phyloP scores from a whole-genome alignment of 2,888 invertebrate species.

The Axea sp. region DNA sequence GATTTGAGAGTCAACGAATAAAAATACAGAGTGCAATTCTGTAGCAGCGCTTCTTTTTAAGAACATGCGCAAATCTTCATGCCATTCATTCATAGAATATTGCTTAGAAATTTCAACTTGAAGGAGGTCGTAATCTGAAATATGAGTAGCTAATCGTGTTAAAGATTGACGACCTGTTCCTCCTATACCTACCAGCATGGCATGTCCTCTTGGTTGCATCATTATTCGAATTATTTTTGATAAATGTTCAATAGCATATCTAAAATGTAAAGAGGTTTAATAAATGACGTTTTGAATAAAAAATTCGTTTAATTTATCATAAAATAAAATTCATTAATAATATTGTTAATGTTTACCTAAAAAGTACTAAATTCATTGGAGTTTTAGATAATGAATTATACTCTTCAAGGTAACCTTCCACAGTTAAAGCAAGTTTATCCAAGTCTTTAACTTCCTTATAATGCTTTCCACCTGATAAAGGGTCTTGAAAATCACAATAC shows the following conservation, averaged over 20 bases:
- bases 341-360: no score
- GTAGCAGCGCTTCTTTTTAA: conserved; percentile 89
- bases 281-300: no score
- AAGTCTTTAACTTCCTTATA: conserved; percentile 88
- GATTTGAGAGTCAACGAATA: conserved; percentile 95
- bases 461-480: conserved; percentile 83
- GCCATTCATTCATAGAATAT: conserved; percentile 92
- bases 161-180: conserved; percentile 96
- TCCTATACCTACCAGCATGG: conserved; percentile 92
- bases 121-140: conserved; percentile 95
- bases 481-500: conserved; percentile 96
- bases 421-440: conserved; percentile 87
- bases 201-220: conserved; percentile 95
- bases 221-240: conserved; percentile 93
- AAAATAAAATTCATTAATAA: no score
- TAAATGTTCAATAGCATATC: conserved; percentile 96
- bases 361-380: conserved; percentile 96
- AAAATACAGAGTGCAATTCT: conserved; percentile 92
- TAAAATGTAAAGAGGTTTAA: conserved; percentile 72
- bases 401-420: conserved; percentile 92
- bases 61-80: conserved; percentile 92
- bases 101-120: conserved; percentile 94
- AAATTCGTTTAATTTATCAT: no score
- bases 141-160: conserved; percentile 92
- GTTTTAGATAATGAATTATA: conserved; percentile 97